Percentiles rank a stretch among this genome's conserved stretches.
phyloP scores from a whole-genome alignment of 30 jellyfish, hydroid and myxozoan genomes.

The Hydractinia symbiolongicarpus region DNA sequence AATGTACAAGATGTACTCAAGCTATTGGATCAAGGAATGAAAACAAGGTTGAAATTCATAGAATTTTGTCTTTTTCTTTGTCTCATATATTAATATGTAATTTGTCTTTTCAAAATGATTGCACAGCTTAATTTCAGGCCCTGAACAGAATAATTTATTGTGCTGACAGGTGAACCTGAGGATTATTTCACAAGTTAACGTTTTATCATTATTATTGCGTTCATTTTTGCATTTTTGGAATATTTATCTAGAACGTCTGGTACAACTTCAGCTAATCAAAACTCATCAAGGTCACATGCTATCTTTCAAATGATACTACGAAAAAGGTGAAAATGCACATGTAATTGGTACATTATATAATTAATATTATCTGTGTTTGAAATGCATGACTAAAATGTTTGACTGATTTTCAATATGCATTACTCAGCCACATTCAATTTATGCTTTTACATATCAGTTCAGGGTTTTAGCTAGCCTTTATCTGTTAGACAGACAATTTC shows the following conservation, averaged over 20 bases:
- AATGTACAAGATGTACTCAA: conserved; percentile 66
- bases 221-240: background rate
- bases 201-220: background rate
- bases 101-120: no score
- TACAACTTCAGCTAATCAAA: conserved; percentile 88
- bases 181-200: background rate
- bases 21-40: conserved; percentile 85
- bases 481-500: no score
- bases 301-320: conserved; percentile 80
- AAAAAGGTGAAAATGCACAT: conserved; percentile 44
- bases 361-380: no score
- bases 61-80: no score
- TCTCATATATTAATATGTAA: no score
- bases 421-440: no score
- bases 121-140: background rate
- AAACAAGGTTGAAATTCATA: conserved; percentile 52
- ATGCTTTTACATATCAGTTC: no score
- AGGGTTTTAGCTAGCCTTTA: no score
- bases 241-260: conserved; percentile 74
- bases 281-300: conserved; percentile 95
- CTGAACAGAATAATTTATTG: no score
- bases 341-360: background rate
- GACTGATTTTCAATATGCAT: no score
- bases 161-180: background rate
- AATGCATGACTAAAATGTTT: no score